These are phyloP conservation scores for Nasua narica DNA, from an alignment of 2,797 vertebrate species.

Conservation along the genomic window DNA sequence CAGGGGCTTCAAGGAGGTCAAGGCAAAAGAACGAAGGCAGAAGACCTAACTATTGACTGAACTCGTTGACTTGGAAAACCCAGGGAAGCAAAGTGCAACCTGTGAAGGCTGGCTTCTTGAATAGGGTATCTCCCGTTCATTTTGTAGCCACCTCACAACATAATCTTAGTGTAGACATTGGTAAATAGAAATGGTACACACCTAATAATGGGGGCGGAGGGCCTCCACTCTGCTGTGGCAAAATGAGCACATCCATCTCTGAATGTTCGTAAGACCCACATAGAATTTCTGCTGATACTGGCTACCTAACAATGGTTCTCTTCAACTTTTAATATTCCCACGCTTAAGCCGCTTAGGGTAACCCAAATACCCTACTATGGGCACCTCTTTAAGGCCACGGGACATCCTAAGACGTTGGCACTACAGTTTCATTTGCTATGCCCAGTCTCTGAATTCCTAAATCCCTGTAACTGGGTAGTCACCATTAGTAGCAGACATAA, in stretches of 20 bases:
- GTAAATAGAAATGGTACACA: not conserved
- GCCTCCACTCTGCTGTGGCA: not conserved
- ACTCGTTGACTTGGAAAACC: not conserved
- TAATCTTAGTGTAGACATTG: not conserved
- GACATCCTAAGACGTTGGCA: not conserved
- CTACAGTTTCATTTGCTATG: not conserved
- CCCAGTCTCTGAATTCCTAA: not conserved
- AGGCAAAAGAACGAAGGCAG: not conserved
- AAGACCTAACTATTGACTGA: not conserved
- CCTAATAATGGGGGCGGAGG: not conserved
- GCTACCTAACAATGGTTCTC: not conserved
- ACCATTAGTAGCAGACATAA: not conserved
- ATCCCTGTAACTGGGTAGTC: not conserved
- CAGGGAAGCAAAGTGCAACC: not conserved
- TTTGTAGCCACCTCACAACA: not conserved
- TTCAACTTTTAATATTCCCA: not conserved
- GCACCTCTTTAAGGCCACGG: not conserved
- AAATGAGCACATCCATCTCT: not conserved
- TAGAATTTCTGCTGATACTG: not conserved
- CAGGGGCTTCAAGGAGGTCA: not conserved
- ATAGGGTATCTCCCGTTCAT: not conserved
- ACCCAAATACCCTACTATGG: not conserved
- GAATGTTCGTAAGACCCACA: not conserved
- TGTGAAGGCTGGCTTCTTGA: not conserved
- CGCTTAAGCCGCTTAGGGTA: not conserved